phyloP scores from a whole-genome alignment of 2,888 invertebrate species.

The Rhagium mordax region DNA sequence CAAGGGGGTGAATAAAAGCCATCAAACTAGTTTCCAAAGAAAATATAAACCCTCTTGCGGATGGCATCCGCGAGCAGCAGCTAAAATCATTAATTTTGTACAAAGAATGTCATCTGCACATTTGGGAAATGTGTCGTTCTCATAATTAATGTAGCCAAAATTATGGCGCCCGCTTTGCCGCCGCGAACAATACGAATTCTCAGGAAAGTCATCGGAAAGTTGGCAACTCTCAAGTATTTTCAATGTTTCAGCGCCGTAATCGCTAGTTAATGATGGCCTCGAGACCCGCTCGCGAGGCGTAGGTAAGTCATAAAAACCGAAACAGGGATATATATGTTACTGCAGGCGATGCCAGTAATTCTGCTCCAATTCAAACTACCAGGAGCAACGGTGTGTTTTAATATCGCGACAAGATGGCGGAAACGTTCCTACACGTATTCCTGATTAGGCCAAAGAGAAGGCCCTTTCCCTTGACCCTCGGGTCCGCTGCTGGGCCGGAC shows the following conservation, averaged over 20 bases:
- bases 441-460: background rate
- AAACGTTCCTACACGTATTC: no score
- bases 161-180: slow-evolving; percentile 58
- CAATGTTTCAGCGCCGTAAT: slow-evolving; percentile 50
- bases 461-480: slow-evolving; percentile 2
- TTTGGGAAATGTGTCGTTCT: slow-evolving; percentile 64
- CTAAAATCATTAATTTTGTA: slow-evolving; percentile 65
- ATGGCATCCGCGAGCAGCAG: slow-evolving; percentile 32
- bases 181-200: slow-evolving; percentile 62
- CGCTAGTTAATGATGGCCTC: slow-evolving; percentile 35
- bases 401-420: no score
- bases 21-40: slow-evolving; percentile 50
- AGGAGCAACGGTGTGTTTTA: no score
- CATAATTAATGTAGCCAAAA: slow-evolving; percentile 66
- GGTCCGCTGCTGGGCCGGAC: slow-evolving; percentile 33
- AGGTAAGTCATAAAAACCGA: no score
- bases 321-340: no score
- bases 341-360: no score
- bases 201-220: slow-evolving; percentile 61
- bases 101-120: slow-evolving; percentile 66
- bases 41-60: slow-evolving; percentile 35
- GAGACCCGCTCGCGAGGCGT: background rate
- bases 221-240: slow-evolving; percentile 60
- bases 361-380: no score
- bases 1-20: slow-evolving; percentile 35